Conservation (phyloP, 2,797 vertebrate genomes). For the Monodelphis domestica region DNA sequence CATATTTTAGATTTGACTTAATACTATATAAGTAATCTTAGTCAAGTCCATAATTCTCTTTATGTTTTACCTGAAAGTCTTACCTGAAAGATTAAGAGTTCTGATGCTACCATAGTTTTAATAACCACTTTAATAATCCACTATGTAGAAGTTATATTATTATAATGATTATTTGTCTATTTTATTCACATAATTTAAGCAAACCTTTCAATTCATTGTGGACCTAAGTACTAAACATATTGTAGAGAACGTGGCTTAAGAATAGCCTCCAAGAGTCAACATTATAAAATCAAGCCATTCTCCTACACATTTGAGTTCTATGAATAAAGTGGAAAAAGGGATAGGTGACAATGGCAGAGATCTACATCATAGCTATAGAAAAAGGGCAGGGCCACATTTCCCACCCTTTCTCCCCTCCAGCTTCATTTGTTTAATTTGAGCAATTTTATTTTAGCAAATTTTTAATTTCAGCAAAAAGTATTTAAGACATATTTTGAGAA, state of each 20-base stretch:
- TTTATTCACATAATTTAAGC: background rate
- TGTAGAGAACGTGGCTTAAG: background rate
- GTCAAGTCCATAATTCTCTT: background rate
- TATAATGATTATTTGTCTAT: background rate
- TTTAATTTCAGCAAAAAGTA: constrained; percentile 64
- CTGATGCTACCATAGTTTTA: background rate
- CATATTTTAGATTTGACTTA: background rate
- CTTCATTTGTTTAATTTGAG: background rate
- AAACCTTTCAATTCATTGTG: too few relatives aligned
- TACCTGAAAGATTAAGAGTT: background rate
- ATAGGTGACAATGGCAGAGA: background rate
- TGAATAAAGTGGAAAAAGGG: background rate
- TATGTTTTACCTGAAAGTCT: background rate
- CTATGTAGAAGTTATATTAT: background rate
- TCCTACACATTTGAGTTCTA: background rate
- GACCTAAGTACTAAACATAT: background rate
- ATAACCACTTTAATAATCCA: background rate
- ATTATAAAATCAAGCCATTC: background rate
- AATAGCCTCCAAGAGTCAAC: background rate
- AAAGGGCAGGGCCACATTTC: background rate
- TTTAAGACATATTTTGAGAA: constrained; percentile 59
- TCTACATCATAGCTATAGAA: constrained; percentile 17
- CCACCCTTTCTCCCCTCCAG: constrained; percentile 7
- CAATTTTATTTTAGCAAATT: too few relatives aligned
- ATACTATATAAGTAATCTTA: background rate